Evolutionary conservation across 2,888 invertebrate genomes (phyloP), one percentile per base, ranked within the genome.

Genomic region (Argynnis bischoffii): DNA sequence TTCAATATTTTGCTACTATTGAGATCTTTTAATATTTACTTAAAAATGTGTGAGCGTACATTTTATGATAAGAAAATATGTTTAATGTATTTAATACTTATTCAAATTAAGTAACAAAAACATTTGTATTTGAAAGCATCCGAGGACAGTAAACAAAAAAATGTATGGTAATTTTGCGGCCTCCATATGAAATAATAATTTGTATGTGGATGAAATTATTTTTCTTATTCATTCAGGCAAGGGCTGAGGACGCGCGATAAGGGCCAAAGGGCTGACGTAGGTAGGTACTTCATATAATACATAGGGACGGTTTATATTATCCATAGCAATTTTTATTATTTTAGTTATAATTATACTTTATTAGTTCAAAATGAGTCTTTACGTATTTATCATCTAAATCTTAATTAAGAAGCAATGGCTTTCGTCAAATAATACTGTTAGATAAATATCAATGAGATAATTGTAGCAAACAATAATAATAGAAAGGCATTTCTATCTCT

Each of bases 131-230:
- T 41, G 35, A 16, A 8, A 15, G 50, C 50, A 16, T 51, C 16
- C 18, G 35, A 61, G 51, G 26, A 48, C 48, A 59, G 2, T 0
- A 8, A n/a, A 21, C 8, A 60, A 61, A 35, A 18, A 60, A 51
- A 51, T 18, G 8, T 51, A 61, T 50, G 61, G 6, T 41, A 60
- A 35, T 51, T 61, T 51, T 41, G 15, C n/a, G 1, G 31, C 15
- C 15, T 16, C 6, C 35, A 15, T 61, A 35, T 35, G 50, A 53
- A 53, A 61, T 61, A 51, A 60, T 51, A 61, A 61, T 51, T 11
- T 11, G 35, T 41, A 53, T 53, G 51, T 18, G 35, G 18, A 21
- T 61, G 41, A 8, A 15, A 61, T 51, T 51, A 41, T 51, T 61
- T 41, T 61, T 61, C 51, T 35, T 41, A 61, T 61, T 51, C 15